Percentiles rank a stretch among this genome's conserved stretches.
Conservation (phyloP, 2,797 vertebrate genomes). For the Vultur gryphus region DNA sequence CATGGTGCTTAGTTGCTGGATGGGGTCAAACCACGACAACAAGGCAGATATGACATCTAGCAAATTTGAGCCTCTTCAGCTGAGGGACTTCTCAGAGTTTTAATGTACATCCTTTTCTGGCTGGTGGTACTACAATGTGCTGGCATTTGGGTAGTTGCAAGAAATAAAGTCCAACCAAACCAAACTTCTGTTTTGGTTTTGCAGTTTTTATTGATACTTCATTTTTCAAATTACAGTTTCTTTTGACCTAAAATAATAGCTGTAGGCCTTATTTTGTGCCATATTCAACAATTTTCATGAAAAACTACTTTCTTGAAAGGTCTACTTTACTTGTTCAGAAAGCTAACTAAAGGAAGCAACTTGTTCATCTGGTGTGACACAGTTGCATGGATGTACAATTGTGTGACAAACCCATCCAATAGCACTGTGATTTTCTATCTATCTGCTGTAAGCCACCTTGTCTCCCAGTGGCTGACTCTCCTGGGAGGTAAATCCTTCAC, state of each 20-base stretch:
- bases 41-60: neutral
- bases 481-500: neutral
- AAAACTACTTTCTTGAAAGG: neutral
- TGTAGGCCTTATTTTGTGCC: neutral
- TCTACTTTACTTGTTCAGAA: neutral
- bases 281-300: neutral
- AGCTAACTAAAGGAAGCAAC: neutral
- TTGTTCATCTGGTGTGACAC: neutral
- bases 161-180: neutral
- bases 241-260: neutral
- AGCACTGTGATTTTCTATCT: neutral
- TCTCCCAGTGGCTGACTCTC: neutral
- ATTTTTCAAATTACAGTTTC: neutral
- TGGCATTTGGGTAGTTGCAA: neutral
- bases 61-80: neutral
- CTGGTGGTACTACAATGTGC: neutral
- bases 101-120: neutral
- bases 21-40: too few relatives aligned
- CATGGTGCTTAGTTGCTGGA: too few relatives aligned
- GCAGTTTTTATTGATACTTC: conserved; percentile 11
- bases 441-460: conserved; percentile 55
- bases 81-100: neutral
- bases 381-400: neutral
- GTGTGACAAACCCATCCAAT: neutral
- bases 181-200: neutral